Percentiles rank a stretch among this genome's conserved stretches.
Conservation (phyloP, 2,113 vertebrate genomes). For the Dicerorhinus sumatrensis region DNA sequence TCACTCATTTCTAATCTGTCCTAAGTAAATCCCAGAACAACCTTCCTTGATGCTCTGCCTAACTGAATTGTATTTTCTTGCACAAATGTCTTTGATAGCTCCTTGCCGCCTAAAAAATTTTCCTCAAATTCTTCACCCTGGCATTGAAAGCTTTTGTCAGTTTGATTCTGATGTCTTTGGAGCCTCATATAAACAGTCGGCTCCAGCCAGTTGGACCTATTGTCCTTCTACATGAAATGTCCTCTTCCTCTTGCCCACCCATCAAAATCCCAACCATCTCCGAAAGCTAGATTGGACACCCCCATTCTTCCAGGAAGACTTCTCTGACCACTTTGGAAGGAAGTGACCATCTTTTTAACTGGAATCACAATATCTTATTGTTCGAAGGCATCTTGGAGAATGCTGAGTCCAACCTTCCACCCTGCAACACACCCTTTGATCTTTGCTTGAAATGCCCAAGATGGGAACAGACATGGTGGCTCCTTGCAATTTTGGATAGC, state of each 20-base stretch:
- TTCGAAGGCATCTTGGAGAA: neutral
- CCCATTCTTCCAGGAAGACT: neutral
- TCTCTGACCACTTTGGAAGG: neutral
- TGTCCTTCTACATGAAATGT: neutral
- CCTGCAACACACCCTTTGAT: neutral
- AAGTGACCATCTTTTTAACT: neutral
- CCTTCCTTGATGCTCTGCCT: conserved; percentile 7
- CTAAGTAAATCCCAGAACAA: neutral
- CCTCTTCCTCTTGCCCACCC: neutral
- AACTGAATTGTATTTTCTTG: conserved; percentile 16
- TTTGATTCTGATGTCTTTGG: conserved; percentile 45
- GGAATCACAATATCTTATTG: neutral
- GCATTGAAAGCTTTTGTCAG: neutral
- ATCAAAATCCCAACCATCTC: neutral
- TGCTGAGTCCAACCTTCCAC: neutral
- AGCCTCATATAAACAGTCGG: neutral
- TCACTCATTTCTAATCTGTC: conserved; percentile 34
- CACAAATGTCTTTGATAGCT: conserved; percentile 5
- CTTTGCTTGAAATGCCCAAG: neutral
- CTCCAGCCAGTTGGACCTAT: neutral
- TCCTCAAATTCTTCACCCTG: neutral
- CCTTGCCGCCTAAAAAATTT: neutral
- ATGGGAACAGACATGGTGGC: neutral
- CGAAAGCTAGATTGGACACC: neutral
- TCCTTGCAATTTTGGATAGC: neutral